Evolutionary conservation across 2,888 invertebrate species (phyloP).

Genomic region (Piscicola geometra): DNA sequence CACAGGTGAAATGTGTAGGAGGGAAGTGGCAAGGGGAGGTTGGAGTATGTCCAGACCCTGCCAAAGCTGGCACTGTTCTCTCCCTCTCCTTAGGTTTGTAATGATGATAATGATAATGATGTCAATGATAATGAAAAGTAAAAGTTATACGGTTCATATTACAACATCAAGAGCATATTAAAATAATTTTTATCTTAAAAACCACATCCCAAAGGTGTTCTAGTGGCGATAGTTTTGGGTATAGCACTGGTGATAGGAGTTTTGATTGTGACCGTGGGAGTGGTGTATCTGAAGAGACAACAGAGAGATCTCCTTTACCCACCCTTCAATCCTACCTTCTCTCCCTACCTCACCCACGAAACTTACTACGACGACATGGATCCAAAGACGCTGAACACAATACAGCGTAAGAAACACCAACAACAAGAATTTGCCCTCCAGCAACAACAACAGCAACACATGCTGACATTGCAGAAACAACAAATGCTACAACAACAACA

Average conservation of each 20-base stretch:
- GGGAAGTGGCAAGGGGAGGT: slow-evolving; percentile 37
- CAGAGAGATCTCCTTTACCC: slow-evolving; percentile 28
- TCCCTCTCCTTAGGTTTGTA: slow-evolving; percentile 35
- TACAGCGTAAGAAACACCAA: slow-evolving; percentile 29
- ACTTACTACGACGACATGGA: slow-evolving; percentile 29
- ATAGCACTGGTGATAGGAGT: slow-evolving; percentile 44
- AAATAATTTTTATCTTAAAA: no score
- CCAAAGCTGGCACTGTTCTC: background rate
- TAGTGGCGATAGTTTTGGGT: slow-evolving; percentile 43
- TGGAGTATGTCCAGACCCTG: slow-evolving; percentile 36
- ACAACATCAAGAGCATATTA: no score
- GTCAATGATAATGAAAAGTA: background rate
- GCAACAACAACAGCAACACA: slow-evolving; percentile 16
- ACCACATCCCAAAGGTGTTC: slow-evolving; percentile 41
- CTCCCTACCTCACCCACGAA: slow-evolving; percentile 23
- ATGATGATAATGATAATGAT: no score
- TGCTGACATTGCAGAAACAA: slow-evolving; percentile 22
- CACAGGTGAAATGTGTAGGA: slow-evolving; percentile 30
- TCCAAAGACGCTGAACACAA: slow-evolving; percentile 27
- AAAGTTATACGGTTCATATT: no score
- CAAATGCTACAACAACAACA: slow-evolving; percentile 23
- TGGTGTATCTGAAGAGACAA: slow-evolving; percentile 42
- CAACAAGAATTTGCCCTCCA: slow-evolving; percentile 10
- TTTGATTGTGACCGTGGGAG: slow-evolving; percentile 43
- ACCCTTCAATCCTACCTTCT: slow-evolving; percentile 2